Evolutionary conservation across 1,140 invertebrate genomes (phyloP), one percentile per base, ranked within the genome.

Genomic region (Drosophila repletoides): DNA sequence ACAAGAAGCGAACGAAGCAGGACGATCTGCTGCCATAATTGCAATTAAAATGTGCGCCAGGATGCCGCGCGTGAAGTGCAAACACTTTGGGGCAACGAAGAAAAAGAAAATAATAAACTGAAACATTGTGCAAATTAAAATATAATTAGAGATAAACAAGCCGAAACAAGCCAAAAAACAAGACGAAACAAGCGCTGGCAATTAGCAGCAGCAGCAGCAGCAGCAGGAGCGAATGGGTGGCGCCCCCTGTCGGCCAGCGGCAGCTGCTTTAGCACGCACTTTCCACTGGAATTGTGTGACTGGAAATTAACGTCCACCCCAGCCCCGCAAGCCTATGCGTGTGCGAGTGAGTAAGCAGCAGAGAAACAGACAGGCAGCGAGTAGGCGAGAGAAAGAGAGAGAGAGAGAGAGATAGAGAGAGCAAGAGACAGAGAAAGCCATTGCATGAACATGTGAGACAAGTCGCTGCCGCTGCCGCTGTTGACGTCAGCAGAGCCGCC

Each of bases 131-230:
- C 80, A 84, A 88, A 88, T 88, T 88, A 88, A 88, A 84, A 76
- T 84, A 84, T 88, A 88, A 88, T 88, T 88, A 88, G 84, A 88
- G 84, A 81, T 72, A 88, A 83, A 83, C 79, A 83, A 83, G 51
- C 15, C 31, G 45, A 60, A 45, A 52, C 45, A 60, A 51, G 64
- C 22, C n/a, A 28, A 9, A n/a, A 3, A 31, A 34, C 64, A 77
- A 79, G 45, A 4, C 19, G 48, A 17, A 34, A 28, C 29, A 61
- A 36, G 51, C 58, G 51, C 17, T 51, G 64, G 68, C 69, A 75
- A 75, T 75, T 72, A 75, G 63, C 56, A 31, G 33, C n/a, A 31
- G 19, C 15, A 10, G 14, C 3, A 15, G 6, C 28, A 12, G 26
- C 48, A 9, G 9, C 53, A 53, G 61, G 49, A 26, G 29, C 22